Base-by-base conservation (phyloP, 2,888 invertebrate genomes). In the Lycocerus yunnanus region DNA sequence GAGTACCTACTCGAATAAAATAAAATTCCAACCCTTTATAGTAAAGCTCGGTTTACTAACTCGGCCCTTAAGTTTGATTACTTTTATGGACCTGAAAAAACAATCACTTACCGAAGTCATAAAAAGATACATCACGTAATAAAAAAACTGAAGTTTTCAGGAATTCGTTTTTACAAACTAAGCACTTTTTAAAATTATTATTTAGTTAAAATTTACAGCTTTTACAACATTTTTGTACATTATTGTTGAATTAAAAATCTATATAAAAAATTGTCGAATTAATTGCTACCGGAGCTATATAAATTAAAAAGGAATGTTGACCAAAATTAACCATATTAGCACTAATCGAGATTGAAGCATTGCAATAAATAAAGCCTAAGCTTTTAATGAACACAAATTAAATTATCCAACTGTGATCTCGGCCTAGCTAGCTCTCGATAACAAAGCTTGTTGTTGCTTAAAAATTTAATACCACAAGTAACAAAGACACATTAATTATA, bases 361-460 rank as follows among this genome's bases (percentile, higher is more conserved):
- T 16, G 61, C 20, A 63, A 63, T 63, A 63, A 63, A 63, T 63
- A 63, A 63, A 63, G 20, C 18, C 18, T 63, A 63, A 63, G 61
- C 61, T 63, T 63, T 63, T 63, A 63, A 63, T 63, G 61, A 63
- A 63, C 61, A 63, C 61, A 63, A 63, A 63, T 63, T 63, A 20
- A 63, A 63, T 63, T 63, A 63, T 63, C 61, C 61, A 63, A 63
- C 61, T 63, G 61, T 63, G 61, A 63, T 63, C 61, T 63, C 18
- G 20, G 61, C 61, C 61, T 18, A 63, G 61, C 61, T 18, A 43
- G 43, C 43, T 43, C 43, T 43, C 43, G 43, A 43, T 43, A 43
- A n/a, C 43, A n/a, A 43, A 43, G 43, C 43, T 43, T 43, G 43
- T 43, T 43, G 43, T 43, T 43, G 43, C 43, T 43, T 43, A 43